A percentile compares a stretch with the other conserved stretches of the same genome.
Conservation (phyloP, 2,888 invertebrate species). For the Melanchra persicariae region DNA sequence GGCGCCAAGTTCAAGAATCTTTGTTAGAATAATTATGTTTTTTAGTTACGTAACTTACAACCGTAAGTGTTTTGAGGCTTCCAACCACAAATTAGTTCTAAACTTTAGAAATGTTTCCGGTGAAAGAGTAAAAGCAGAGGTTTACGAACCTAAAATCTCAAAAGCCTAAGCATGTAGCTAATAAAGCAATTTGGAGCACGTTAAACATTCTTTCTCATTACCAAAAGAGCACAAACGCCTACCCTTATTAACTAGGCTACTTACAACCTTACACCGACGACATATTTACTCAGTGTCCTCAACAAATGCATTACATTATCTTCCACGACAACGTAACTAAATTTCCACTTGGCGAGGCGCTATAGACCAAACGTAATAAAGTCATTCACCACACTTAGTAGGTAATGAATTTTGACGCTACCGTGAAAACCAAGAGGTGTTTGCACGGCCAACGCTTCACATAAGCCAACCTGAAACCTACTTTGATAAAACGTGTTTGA, state of each 20-base stretch:
- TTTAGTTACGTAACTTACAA: too few relatives aligned
- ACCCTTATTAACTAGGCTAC: conserved; percentile 11
- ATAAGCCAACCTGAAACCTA: conserved; percentile 33
- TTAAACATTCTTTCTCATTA: conserved; percentile 11
- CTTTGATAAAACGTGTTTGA: conserved; percentile 20
- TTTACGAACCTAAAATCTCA: background rate
- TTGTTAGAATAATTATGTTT: too few relatives aligned
- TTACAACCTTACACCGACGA: conserved; percentile 5
- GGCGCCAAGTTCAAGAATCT: too few relatives aligned
- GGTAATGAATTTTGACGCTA: conserved; percentile 68
- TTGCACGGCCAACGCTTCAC: conserved; percentile 53
- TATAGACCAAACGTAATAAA: conserved; percentile 61
- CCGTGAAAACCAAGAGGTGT: conserved; percentile 61
- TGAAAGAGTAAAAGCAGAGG: too few relatives aligned
- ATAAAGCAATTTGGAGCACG: conserved; percentile 14
- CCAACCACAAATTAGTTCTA: too few relatives aligned
- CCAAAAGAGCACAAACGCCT: conserved; percentile 20
- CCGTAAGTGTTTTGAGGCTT: too few relatives aligned
- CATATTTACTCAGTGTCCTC: conserved; percentile 36
- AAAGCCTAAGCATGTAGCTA: background rate
- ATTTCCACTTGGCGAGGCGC: conserved; percentile 49
- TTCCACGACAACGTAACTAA: conserved; percentile 53
- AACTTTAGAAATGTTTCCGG: too few relatives aligned
- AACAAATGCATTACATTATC: conserved; percentile 57
- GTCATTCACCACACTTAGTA: conserved; percentile 65